These are phyloP conservation scores for Chelon labrosus DNA, from an alignment of 2,797 vertebrate genomes.

Conservation along the genomic window DNA sequence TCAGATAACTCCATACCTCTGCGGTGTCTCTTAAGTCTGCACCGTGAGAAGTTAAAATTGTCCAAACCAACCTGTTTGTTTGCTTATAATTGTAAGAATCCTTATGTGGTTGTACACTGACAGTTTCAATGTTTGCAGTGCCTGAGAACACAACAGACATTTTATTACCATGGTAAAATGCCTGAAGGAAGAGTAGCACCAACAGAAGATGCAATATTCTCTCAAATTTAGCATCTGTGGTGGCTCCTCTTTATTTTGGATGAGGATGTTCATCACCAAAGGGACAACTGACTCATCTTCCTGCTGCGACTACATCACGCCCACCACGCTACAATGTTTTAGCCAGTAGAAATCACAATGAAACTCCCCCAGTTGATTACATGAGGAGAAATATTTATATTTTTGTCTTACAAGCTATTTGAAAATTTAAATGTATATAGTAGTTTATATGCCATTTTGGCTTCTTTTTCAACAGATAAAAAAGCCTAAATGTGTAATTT, in stretches of 20 bases:
- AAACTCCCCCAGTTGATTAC: no score
- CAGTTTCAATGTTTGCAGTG: neutral
- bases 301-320: neutral
- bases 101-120: neutral
- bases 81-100: neutral
- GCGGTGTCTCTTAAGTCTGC: neutral
- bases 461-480: no score
- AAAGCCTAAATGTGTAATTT: no score
- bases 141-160: neutral
- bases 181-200: neutral
- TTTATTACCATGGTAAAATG: neutral
- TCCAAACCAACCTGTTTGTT: neutral
- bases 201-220: neutral
- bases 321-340: neutral
- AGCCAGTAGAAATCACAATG: no score
- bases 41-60: neutral
- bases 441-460: no score
- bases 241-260: neutral
- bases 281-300: neutral
- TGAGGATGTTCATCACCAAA: neutral
- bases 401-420: no score
- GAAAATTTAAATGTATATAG: no score
- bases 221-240: neutral
- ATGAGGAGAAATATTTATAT: no score
- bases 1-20: no score